Conservation (phyloP, 2,113 vertebrate genomes). For the Sardina pilchardus region DNA sequence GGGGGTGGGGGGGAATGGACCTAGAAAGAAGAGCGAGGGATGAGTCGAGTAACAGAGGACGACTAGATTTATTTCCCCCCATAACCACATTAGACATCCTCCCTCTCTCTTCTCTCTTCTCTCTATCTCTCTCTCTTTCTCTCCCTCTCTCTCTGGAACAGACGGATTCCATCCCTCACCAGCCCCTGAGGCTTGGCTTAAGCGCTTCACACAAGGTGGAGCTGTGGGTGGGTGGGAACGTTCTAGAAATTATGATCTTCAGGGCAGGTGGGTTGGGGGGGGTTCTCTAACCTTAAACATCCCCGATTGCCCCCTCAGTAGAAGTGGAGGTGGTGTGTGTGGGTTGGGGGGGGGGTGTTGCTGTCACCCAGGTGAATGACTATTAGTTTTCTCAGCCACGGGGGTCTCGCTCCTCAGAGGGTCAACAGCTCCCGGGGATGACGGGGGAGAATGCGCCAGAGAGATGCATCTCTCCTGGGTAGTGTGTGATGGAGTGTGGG, state of each 20-base stretch:
- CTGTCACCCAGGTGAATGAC: conserved; percentile 72
- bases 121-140: not conserved
- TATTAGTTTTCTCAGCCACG: conserved; percentile 67
- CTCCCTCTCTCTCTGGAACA: not conserved
- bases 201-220: not conserved
- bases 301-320: not conserved
- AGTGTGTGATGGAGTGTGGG: not conserved
- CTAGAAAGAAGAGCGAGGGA: not conserved
- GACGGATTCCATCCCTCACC: not conserved
- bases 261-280: not conserved
- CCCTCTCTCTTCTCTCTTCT: not conserved
- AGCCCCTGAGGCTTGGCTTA: conserved; percentile 6
- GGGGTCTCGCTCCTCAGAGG: conserved; percentile 28
- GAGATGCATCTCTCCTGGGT: not conserved
- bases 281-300: not conserved
- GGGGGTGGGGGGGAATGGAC: not conserved
- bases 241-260: conserved; percentile 4
- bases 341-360: conserved; percentile 7
- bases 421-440: not conserved
- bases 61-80: not conserved
- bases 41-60: not conserved
- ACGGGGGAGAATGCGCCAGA: not conserved
- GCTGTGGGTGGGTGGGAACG: not conserved
- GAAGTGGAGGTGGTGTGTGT: not conserved
- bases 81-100: not conserved